Evolutionary conservation across 2,797 vertebrate genomes (phyloP).

Genomic region (Enteromius trimaculatus): DNA sequence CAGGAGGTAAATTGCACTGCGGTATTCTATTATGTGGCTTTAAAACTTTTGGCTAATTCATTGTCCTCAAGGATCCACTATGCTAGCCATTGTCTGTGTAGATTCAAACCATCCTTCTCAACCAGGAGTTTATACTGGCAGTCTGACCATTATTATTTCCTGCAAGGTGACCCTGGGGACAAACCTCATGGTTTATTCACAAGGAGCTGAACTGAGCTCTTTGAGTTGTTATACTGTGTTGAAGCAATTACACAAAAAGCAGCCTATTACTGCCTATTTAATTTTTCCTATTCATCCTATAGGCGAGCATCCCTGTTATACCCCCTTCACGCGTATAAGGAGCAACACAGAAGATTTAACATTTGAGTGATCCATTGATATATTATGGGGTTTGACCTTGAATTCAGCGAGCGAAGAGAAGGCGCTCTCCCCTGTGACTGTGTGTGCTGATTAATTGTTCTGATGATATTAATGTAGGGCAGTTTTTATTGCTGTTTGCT

Average conservation of each 20-base stretch:
- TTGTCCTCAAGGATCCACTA: conserved; percentile 71
- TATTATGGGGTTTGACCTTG: conserved; percentile 35
- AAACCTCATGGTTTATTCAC: conserved; percentile 60
- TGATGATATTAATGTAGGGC: not conserved
- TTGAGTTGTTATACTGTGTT: conserved; percentile 56
- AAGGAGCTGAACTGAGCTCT: conserved; percentile 49
- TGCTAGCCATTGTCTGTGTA: conserved; percentile 63
- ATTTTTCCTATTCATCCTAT: conserved; percentile 19
- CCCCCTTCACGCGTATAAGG: not conserved
- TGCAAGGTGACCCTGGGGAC: conserved; percentile 73
- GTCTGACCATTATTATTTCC: conserved; percentile 58
- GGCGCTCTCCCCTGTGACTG: not conserved
- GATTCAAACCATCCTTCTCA: conserved; percentile 70
- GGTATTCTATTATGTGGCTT: conserved; percentile 74
- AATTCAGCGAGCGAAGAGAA: conserved; percentile 7
- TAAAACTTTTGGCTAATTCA: conserved; percentile 70
- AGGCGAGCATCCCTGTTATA: not conserved
- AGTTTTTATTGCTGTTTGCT: conserved; percentile 17
- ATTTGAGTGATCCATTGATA: conserved; percentile 16
- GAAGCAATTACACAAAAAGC: conserved; percentile 38
- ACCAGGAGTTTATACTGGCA: conserved; percentile 43
- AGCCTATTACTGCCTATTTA: conserved; percentile 29
- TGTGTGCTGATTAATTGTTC: conserved; percentile 4
- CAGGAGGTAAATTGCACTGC: conserved; percentile 76
- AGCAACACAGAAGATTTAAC: conserved; percentile 5